phyloP scores from a whole-genome alignment of 2,113 vertebrate genomes.

The Lucifuga dentata region DNA sequence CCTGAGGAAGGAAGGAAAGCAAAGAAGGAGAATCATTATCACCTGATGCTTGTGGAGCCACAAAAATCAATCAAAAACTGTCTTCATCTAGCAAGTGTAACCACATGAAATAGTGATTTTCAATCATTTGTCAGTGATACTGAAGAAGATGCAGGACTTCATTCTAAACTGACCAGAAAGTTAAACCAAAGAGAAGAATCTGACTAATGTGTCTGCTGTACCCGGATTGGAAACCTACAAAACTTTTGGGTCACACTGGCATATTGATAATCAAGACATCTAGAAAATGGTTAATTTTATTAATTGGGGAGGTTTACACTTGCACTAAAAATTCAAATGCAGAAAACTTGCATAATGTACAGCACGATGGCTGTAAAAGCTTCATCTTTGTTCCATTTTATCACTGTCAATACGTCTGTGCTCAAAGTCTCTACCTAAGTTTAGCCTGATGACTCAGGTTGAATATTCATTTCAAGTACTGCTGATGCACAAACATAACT shows the following conservation, averaged over 20 bases:
- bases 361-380: no score
- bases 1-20: conserved; percentile 77
- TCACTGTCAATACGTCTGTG: conserved; percentile 12
- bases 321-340: no score
- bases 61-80: neutral
- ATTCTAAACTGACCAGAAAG: no score
- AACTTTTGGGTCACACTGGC: no score
- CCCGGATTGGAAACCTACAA: no score
- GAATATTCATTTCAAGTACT: conserved; percentile 64
- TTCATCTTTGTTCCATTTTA: neutral
- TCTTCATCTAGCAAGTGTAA: neutral
- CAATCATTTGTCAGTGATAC: neutral
- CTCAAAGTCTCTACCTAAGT: conserved; percentile 41
- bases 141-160: no score
- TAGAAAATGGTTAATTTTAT: no score
- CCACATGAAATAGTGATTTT: neutral
- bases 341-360: no score
- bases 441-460: conserved; percentile 57
- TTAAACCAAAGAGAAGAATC: no score
- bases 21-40: conserved; percentile 37
- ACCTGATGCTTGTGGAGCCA: conserved; percentile 1
- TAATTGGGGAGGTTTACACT: no score
- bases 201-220: no score
- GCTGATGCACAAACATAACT: conserved; percentile 67
- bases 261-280: no score